Percentiles rank a stretch among this genome's conserved stretches.
Evolutionary conservation across 2,113 vertebrate species (phyloP).

Genomic region (Phocoena sinus): DNA sequence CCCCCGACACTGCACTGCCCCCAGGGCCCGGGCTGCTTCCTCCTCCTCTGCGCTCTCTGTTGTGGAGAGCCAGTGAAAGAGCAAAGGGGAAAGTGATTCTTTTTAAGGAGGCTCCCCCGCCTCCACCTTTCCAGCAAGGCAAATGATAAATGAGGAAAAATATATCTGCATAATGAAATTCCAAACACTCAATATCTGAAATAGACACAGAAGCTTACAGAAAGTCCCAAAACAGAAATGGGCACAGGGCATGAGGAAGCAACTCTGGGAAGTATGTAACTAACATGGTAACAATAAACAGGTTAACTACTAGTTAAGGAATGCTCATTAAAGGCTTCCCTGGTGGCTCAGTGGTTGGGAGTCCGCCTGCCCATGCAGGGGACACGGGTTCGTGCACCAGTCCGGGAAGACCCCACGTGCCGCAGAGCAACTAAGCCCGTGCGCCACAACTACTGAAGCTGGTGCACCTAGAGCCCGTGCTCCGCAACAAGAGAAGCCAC

Average conservation of each 20-base stretch:
- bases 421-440: no score
- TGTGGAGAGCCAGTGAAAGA: not conserved
- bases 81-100: not conserved
- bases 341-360: no score
- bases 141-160: not conserved
- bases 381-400: no score
- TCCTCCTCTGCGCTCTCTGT: not conserved
- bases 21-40: fast-evolving
- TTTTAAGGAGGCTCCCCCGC: not conserved
- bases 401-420: no score
- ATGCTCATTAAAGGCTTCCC: not conserved
- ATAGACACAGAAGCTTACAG: not conserved
- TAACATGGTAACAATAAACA: not conserved
- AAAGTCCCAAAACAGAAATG: not conserved
- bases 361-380: no score
- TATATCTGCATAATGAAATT: not conserved
- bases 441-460: no score
- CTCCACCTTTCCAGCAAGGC: not conserved
- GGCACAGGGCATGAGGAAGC: not conserved
- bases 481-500: no score
- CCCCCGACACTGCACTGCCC: not conserved
- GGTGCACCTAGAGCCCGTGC: no score
- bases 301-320: not conserved
- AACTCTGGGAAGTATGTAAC: not conserved
- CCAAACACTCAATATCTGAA: not conserved